Evolutionary conservation across 2,113 vertebrate species (phyloP).

Genomic region (Percopsis transmontana): DNA sequence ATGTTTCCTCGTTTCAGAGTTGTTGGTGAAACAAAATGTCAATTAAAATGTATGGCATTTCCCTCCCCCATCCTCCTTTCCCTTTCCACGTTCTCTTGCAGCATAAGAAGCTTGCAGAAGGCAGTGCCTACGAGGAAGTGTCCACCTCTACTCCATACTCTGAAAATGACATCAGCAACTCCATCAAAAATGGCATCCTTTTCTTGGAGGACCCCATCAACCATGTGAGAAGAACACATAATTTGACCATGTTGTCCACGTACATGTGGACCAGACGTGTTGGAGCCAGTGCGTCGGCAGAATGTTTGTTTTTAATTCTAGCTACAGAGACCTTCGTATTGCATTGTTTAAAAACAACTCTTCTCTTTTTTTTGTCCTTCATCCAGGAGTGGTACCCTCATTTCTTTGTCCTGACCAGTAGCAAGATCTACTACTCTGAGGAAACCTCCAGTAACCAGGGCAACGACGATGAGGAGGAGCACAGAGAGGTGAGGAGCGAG

Average conservation of each 20-base stretch:
- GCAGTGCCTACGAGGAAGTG: conserved; percentile 95
- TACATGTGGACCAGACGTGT: neutral
- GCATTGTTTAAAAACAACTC: neutral
- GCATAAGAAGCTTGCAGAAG: conserved; percentile 99
- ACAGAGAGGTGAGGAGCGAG: conserved; percentile 85
- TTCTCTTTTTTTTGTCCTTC: neutral
- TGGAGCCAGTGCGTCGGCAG: neutral
- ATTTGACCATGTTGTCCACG: neutral
- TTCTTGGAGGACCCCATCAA: conserved; percentile 98
- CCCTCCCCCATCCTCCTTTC: neutral
- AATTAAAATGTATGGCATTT: neutral
- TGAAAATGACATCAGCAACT: conserved; percentile 98
- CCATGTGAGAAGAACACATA: conserved; percentile 74
- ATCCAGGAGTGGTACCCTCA: conserved; percentile 96
- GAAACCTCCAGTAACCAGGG: conserved; percentile 91
- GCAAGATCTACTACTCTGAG: conserved; percentile 97
- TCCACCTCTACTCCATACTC: conserved; percentile 91
- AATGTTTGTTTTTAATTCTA: neutral
- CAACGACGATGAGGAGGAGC: conserved; percentile 96
- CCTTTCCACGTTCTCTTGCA: conserved; percentile 46
- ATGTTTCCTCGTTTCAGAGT: neutral
- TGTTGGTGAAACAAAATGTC: neutral
- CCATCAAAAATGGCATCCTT: conserved; percentile 97
- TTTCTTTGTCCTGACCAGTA: conserved; percentile 98
- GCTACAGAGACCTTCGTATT: neutral